These are phyloP conservation scores for Hydropotes inermis DNA, from an alignment of 2,113 vertebrate species.

Conservation along the genomic window DNA sequence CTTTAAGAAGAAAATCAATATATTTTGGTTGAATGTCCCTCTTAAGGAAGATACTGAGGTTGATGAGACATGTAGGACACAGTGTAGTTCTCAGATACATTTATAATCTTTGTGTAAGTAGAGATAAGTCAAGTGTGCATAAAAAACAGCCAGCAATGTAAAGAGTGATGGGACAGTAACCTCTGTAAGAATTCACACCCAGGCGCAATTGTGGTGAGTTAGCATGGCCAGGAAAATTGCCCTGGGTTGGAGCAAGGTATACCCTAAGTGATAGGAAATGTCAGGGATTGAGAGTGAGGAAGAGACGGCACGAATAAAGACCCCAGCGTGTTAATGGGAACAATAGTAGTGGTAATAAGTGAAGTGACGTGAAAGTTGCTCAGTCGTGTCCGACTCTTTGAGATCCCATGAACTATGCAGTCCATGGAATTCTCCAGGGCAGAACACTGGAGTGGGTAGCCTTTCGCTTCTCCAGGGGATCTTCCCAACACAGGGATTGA, in stretches of 20 bases:
- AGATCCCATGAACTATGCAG: not conserved
- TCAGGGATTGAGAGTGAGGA: not conserved
- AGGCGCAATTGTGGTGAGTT: not conserved
- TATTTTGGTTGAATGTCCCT: not conserved
- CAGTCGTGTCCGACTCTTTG: not conserved
- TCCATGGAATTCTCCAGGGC: not conserved
- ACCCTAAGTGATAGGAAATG: not conserved
- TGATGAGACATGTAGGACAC: not conserved
- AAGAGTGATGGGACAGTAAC: not conserved
- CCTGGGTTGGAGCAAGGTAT: not conserved
- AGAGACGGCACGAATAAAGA: not conserved
- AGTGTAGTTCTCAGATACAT: not conserved
- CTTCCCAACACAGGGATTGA: not conserved
- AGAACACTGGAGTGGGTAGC: not conserved
- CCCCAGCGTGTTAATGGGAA: not conserved
- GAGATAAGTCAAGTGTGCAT: not conserved
- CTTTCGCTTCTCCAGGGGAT: not conserved
- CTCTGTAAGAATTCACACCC: not conserved
- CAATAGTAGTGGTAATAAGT: not conserved
- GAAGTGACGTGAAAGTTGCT: not conserved
- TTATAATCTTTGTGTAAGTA: not conserved
- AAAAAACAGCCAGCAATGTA: not conserved
- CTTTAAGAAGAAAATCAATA: constrained; percentile 36
- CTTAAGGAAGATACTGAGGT: not conserved
- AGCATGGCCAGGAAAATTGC: not conserved